A percentile compares a stretch with the other conserved stretches of the same genome.
Evolutionary conservation across 2,113 vertebrate species (phyloP).

Genomic region (Aldabrachelys gigantea): DNA sequence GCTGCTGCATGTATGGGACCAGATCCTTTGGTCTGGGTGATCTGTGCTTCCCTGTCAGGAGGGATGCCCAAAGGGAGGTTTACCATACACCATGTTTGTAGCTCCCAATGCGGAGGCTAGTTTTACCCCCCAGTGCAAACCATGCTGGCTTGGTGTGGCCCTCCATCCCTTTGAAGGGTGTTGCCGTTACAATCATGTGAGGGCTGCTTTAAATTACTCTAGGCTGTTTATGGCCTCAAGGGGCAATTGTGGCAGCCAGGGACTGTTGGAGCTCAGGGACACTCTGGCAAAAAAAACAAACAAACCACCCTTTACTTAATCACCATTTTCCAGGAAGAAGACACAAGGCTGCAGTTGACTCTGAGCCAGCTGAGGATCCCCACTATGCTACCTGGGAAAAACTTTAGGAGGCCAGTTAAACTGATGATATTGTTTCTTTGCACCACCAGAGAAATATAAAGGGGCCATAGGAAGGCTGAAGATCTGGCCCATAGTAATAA

Average conservation of each 20-base stretch:
- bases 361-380: not conserved
- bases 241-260: too few species aligned
- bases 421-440: not conserved
- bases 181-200: not conserved
- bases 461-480: too few species aligned
- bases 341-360: not conserved
- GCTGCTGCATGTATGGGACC: slow-evolving; percentile 23
- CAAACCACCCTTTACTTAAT: not conserved
- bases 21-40: slow-evolving; percentile 24
- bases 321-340: not conserved
- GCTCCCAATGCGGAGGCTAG: not conserved
- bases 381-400: not conserved
- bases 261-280: too few species aligned
- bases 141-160: too few species aligned
- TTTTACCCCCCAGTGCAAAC: not conserved
- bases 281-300: too few species aligned
- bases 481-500: not conserved
- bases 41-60: slow-evolving; percentile 6
- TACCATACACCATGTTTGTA: not conserved
- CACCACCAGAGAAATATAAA: not conserved
- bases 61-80: not conserved
- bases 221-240: not conserved
- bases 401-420: not conserved
- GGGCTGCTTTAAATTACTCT: not conserved
- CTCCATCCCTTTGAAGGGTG: too few species aligned